phyloP scores from a whole-genome alignment of 1,140 invertebrate genomes.

The Solen grandis region DNA sequence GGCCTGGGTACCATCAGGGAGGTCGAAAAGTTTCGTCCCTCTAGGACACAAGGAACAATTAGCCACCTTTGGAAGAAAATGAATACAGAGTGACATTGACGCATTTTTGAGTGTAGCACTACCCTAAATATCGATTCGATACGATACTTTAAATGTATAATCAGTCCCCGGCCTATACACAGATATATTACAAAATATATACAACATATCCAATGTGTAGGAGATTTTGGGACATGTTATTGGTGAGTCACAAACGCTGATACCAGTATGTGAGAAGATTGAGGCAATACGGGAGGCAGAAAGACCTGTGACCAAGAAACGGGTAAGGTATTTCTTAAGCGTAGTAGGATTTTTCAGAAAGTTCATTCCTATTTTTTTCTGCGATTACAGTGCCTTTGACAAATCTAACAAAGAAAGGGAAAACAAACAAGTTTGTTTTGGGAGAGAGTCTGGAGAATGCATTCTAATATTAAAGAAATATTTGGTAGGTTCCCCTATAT shows the following conservation, averaged over 20 bases:
- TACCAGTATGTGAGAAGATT: constrained; percentile 73
- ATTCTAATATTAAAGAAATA: neutral
- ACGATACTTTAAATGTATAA: too few species aligned
- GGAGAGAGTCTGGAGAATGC: neutral
- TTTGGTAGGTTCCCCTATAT: neutral
- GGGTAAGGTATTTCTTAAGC: constrained; percentile 68
- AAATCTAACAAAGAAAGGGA: constrained; percentile 3
- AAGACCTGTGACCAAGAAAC: constrained; percentile 75
- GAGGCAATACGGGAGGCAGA: constrained; percentile 78
- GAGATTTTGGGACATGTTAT: constrained; percentile 61
- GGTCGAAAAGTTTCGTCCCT: too few species aligned
- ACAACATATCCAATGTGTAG: too few species aligned
- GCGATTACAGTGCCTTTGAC: constrained; percentile 17
- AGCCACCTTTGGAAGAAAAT: too few species aligned
- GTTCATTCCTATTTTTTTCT: too few species aligned
- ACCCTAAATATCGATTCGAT: too few species aligned
- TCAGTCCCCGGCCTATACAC: too few species aligned
- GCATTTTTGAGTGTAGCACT: too few species aligned
- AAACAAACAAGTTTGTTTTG: neutral
- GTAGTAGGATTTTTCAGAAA: constrained; percentile 55
- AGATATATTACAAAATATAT: too few species aligned
- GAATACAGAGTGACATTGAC: too few species aligned
- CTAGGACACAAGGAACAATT: too few species aligned
- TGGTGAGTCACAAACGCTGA: constrained; percentile 62
- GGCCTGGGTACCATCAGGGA: too few species aligned